Evolutionary conservation across 2,797 vertebrate genomes (phyloP).

Genomic region (Loriculus beryllinus): DNA sequence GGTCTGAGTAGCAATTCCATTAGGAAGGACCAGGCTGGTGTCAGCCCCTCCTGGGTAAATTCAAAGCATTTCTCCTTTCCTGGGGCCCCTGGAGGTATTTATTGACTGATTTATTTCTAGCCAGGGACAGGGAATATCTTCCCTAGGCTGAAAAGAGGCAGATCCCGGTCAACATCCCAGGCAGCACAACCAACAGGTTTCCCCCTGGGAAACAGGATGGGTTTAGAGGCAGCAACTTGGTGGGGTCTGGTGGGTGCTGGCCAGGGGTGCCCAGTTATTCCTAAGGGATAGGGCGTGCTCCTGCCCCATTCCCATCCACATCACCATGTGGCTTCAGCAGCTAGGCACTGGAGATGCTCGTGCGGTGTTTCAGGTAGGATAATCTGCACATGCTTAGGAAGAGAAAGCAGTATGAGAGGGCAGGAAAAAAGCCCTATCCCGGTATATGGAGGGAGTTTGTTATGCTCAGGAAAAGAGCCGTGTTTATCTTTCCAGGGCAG

Average conservation of each 20-base stretch:
- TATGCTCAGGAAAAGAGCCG: slow-evolving; percentile 62
- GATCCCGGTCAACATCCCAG: neutral
- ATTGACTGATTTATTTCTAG: neutral
- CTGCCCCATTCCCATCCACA: fast-evolving
- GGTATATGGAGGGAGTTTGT: slow-evolving; percentile 10
- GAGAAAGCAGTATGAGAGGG: neutral
- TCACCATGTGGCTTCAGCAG: neutral
- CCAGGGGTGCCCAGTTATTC: neutral
- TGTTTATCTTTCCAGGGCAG: slow-evolving; percentile 69
- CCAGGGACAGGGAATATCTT: neutral
- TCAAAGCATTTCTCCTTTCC: slow-evolving; percentile 5
- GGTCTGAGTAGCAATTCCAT: neutral
- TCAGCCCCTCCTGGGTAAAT: neutral
- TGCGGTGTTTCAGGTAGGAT: neutral
- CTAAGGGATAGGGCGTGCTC: fast-evolving
- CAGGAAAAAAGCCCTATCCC: neutral
- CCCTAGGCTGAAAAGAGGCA: neutral
- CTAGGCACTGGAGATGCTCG: neutral
- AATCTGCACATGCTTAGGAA: neutral
- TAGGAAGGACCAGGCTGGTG: neutral
- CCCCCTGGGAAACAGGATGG: neutral
- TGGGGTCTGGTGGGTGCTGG: neutral
- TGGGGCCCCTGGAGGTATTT: neutral
- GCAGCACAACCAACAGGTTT: neutral
- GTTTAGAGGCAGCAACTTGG: neutral